Evolutionary conservation across 2,888 invertebrate species (phyloP), one percentile per base, ranked within the genome.

Genomic region (Torymus texanus): DNA sequence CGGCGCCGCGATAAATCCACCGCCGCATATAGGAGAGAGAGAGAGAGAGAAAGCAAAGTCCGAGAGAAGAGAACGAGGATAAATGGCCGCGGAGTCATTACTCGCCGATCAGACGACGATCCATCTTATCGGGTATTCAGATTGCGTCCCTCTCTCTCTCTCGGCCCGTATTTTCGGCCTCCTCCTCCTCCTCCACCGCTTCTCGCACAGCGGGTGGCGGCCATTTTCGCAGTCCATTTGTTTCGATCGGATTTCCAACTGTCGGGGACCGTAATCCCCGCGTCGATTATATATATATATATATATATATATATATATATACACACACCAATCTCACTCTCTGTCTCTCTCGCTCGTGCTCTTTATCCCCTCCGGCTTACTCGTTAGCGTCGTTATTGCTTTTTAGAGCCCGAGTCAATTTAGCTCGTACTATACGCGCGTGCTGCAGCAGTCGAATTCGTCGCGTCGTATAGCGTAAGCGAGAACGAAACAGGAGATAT

Each of bases 211-310:
- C 18, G 51, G 18, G 12, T 1, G 0, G 50, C 29, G 50, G 61
- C 71, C 62, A 72, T 73, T 73, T 66, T 75, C 74, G 66, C 59
- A 87, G 88, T 88, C 88, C 88, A 89, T 89, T 89, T 89, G 88
- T 89, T 89, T 88, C 88, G 88, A 89, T 89, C 89, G 88, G 89
- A 89, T 88, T 88, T 85, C 85, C 87, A 24, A 88, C 88, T 87
- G 89, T 89, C 89, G 86, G 85, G 41, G 41, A 41, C 53, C 84
- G 86, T 88, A 89, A 89, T 89, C 88, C 86, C 16, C 41, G 8
- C 41, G 55, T 12, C 16, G 51, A 51, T 61, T 58, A 51, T 51
- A 59, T 67, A 18, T 21, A 41, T 41, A 41, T 41, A 41, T 41
- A 29, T 29, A 29, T 29, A n/a, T 56, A 51, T 50, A 59, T 58